Evolutionary conservation across 1,140 invertebrate species (phyloP), one percentile per base, ranked within the genome.

Genomic region (Anastatus disparis): DNA sequence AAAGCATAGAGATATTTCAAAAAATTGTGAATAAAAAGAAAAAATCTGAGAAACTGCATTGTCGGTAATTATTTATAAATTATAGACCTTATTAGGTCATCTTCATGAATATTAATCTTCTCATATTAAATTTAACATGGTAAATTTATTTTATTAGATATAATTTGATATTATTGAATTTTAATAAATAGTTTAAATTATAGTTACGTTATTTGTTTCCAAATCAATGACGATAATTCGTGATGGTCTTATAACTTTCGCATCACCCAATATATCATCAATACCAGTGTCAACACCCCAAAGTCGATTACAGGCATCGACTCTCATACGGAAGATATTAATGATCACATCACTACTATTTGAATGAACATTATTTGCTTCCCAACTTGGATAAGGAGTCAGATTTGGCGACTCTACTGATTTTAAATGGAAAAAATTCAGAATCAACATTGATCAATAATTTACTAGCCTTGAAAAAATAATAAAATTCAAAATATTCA

Each of bases 201-300:
- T 2, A 15, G 4, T 63, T 74, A 85, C 81, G 76, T 88, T 84
- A 76, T 93, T 89, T 0, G 91, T 93, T 26, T 91, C 91, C 53
- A 94, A 82, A 78, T 93, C 92, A 68, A 92, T 92, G n/a, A 84
- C 78, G 20, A 93, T 88, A 3, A 91, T 84, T 26, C 91, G 87
- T 1, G 89, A 87, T 2, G 91, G 91, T 13, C 87, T 88, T 10
- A 89, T 86, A n/a, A 90, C 79, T 72, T 89, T 87, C 0, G 80
- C 80, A 48, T 88, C 82, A 76, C 89, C 92, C 48, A 91, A 82
- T 79, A 93, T 91, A 81, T 93, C 91, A 68, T 90, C 88, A 24
- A 92, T 77, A 17, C 92, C 92, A 13, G 90, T 90, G 78, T 94
- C 92, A 78, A 93, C 85, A 24, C 91, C 90, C 92, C 92, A 94